These are phyloP conservation scores for Lacanobia wlatinum DNA, from an alignment of 2,888 invertebrate species.

Conservation along the genomic window DNA sequence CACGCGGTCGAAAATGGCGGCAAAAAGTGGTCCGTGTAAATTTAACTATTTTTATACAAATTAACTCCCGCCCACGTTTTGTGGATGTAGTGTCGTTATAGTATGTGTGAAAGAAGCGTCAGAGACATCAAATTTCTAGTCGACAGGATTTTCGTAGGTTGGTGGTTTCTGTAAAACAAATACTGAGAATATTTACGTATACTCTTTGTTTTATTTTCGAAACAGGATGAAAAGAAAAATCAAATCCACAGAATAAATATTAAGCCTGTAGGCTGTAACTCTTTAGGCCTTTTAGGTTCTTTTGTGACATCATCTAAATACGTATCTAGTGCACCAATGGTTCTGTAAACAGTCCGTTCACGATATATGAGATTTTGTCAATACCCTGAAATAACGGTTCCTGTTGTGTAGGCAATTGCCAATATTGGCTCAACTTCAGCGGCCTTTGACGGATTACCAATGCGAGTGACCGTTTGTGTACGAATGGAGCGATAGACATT, in stretches of 20 bases:
- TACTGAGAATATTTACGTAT: background rate
- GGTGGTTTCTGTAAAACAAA: background rate
- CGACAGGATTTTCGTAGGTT: no score
- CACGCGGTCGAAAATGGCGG: no score
- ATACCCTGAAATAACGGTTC: constrained; percentile 27
- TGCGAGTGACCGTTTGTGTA: constrained; percentile 27
- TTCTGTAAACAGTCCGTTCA: constrained; percentile 11
- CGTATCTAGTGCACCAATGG: background rate
- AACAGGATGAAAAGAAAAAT: background rate
- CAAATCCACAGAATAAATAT: background rate
- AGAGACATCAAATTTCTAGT: background rate
- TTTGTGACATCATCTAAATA: background rate
- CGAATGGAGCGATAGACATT: constrained; percentile 11
- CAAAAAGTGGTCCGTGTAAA: no score
- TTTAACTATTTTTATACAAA: no score
- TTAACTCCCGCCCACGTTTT: no score
- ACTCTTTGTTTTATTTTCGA: background rate
- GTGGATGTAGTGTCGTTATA: no score
- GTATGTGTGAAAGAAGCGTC: no score
- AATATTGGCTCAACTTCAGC: constrained; percentile 24
- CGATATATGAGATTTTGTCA: constrained; percentile 24
- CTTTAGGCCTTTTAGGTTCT: background rate
- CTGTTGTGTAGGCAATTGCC: constrained; percentile 22
- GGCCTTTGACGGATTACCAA: constrained; percentile 38
- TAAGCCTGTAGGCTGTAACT: background rate